Base-by-base conservation (phyloP, 1,140 invertebrate species). In the Onthophagus taurus region DNA sequence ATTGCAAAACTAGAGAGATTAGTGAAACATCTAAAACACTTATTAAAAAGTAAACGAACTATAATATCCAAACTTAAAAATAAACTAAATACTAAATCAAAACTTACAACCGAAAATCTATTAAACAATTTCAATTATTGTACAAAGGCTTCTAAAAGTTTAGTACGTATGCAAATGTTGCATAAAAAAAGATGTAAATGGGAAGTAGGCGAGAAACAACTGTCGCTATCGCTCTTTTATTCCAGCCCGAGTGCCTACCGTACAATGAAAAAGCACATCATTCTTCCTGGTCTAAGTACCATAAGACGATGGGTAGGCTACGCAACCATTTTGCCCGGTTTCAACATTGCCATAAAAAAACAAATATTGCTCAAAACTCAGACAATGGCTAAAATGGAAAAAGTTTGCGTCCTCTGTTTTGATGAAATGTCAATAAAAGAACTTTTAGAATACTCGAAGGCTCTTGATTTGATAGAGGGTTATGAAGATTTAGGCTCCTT, bases 371-470 rank as follows among this genome's bases (percentile, higher is more conserved):
- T 7, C 9, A 33, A 33, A 16, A 13, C 17, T 17, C 6, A 16
- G 4, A 19, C 9, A 6, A 37, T 37, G 35, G 11, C 35, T 8
- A 17, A 17, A 18, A 19, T 18, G 8, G 14, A 37, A 37, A 37
- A 14, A 19, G 6, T 7, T 18, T 37, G 35, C 13, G 35, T 37
- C 8, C 9, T 37, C 6, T 18, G 7, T 4, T 37, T 37, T 21
- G 35, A 37, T 19, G 35, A 37, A 13, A 37, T 37, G 35, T 7
- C 4, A 19, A 8, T 37, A 8, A 37, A 37, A 21, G 6, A 5
- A 8, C 13, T n/a, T 17, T n/a, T 37, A 8, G 35, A 37, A 8
- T 37, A 18, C 13, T 8, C 6, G 4, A 37, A 20, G 20, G 11
- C 6, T 18, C 5, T 20, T 4, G 35, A 37, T 19, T 8, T 37